These are phyloP conservation scores for Eupithecia inturbata DNA, from an alignment of 2,888 invertebrate genomes.

Conservation along the genomic window DNA sequence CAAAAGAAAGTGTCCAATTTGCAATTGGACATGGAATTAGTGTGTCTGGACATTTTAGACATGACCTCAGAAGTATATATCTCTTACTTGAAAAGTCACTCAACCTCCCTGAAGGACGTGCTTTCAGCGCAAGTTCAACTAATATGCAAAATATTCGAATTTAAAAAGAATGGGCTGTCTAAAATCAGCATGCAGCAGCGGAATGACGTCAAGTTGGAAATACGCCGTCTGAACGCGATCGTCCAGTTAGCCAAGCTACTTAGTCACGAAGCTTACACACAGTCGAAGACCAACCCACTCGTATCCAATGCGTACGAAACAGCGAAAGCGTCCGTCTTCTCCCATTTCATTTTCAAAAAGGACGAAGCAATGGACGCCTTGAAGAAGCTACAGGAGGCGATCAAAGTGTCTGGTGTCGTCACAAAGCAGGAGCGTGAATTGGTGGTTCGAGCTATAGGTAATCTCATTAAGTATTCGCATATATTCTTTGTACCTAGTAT, in stretches of 20 bases:
- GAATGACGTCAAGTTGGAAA: slow-evolving; percentile 64
- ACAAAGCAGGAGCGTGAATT: slow-evolving; percentile 72
- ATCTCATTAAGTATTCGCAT: too few species aligned
- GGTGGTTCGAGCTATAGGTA: slow-evolving; percentile 81
- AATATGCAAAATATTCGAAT: slow-evolving; percentile 53
- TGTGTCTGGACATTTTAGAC: slow-evolving; percentile 60
- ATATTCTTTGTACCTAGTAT: too few species aligned
- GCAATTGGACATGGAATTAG: slow-evolving; percentile 59
- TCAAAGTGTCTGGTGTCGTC: slow-evolving; percentile 56
- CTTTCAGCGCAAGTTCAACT: slow-evolving; percentile 49
- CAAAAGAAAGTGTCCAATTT: slow-evolving; percentile 54
- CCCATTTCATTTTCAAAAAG: slow-evolving; percentile 54
- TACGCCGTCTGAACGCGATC: slow-evolving; percentile 64
- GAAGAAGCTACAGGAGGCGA: slow-evolving; percentile 50
- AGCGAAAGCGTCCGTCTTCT: slow-evolving; percentile 53
- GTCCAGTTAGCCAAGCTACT: slow-evolving; percentile 60
- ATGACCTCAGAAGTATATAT: slow-evolving; percentile 57
- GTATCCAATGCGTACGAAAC: slow-evolving; percentile 45
- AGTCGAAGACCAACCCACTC: slow-evolving; percentile 30
- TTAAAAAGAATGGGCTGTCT: slow-evolving; percentile 44
- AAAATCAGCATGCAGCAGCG: slow-evolving; percentile 74
- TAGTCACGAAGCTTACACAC: slow-evolving; percentile 42
- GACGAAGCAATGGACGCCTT: slow-evolving; percentile 50
- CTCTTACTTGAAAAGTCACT: slow-evolving; percentile 45
- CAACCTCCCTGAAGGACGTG: slow-evolving; percentile 45